phyloP scores from a whole-genome alignment of 2,888 invertebrate genomes.

The Synanthedon myopaeformis region DNA sequence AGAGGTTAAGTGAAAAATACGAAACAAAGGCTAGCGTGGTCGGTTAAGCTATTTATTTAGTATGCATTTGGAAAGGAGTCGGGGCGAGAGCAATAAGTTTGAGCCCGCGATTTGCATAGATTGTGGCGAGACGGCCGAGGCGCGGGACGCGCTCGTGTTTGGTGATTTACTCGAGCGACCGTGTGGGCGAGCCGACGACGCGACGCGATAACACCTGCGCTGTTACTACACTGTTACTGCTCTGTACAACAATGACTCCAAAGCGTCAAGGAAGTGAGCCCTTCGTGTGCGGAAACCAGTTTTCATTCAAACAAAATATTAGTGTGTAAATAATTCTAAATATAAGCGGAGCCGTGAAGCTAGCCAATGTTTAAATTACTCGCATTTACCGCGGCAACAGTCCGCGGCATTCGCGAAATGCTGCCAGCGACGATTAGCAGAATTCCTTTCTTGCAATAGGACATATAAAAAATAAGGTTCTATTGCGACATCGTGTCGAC shows the following conservation, averaged over 20 bases:
- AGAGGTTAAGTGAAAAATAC: conserved; percentile 48
- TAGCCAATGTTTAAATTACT: conserved; percentile 50
- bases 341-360: conserved; percentile 5
- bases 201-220: conserved; percentile 30
- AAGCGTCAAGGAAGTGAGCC: background rate
- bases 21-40: conserved; percentile 40
- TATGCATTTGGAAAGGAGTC: conserved; percentile 68
- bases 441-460: conserved; percentile 59
- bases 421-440: conserved; percentile 60
- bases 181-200: conserved; percentile 26
- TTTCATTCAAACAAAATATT: background rate
- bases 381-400: conserved; percentile 53
- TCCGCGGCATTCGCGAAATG: conserved; percentile 54
- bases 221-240: background rate
- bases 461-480: conserved; percentile 29
- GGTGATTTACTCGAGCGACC: conserved; percentile 46
- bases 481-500: background rate
- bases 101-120: conserved; percentile 65
- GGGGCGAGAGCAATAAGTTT: conserved; percentile 69
- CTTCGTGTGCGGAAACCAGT: background rate
- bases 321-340: background rate
- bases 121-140: conserved; percentile 32
- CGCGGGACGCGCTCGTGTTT: conserved; percentile 28
- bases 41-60: conserved; percentile 57
- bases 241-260: background rate